Conservation (phyloP, 2,888 invertebrate genomes). For the Priocnemis perturbator region DNA sequence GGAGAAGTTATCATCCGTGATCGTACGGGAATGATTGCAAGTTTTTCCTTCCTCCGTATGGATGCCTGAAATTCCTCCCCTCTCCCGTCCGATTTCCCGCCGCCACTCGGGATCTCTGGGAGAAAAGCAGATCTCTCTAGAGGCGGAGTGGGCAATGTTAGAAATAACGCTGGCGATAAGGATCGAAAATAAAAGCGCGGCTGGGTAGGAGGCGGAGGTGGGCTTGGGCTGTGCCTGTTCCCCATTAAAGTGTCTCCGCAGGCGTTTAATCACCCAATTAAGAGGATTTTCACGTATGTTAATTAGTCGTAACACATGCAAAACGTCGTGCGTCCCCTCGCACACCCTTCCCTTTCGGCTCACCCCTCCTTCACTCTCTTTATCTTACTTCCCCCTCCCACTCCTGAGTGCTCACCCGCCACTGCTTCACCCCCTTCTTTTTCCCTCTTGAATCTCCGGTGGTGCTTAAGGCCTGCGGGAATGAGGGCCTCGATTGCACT, state of each 20-base stretch:
- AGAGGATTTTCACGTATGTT: constrained; percentile 69
- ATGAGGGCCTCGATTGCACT: constrained; percentile 50
- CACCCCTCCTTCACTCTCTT: not conserved
- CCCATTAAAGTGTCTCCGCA: constrained; percentile 59
- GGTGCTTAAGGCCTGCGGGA: constrained; percentile 45
- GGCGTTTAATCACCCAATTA: constrained; percentile 67
- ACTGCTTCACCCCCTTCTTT: constrained; percentile 19
- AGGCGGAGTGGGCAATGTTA: constrained; percentile 19
- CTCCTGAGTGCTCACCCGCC: not conserved
- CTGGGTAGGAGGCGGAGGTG: constrained; percentile 16
- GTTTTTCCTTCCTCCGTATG: not conserved
- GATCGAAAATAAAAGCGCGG: constrained; percentile 35
- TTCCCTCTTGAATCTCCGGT: constrained; percentile 45
- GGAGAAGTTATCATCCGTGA: no score
- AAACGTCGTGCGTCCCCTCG: constrained; percentile 52
- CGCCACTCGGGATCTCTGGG: not conserved
- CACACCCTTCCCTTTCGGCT: constrained; percentile 7
- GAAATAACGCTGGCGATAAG: constrained; percentile 36
- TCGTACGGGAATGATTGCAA: not conserved
- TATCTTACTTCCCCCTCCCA: not conserved
- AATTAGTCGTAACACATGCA: constrained; percentile 69
- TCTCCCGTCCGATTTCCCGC: not conserved
- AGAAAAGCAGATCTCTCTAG: not conserved
- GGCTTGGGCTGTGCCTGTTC: constrained; percentile 35
- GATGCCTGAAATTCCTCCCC: not conserved